Percentiles rank a stretch among this genome's conserved stretches.
These are phyloP conservation scores for Chrysogorgia sp. DNA, from an alignment of 92 coral and sea anemone species.

Conservation along the genomic window DNA sequence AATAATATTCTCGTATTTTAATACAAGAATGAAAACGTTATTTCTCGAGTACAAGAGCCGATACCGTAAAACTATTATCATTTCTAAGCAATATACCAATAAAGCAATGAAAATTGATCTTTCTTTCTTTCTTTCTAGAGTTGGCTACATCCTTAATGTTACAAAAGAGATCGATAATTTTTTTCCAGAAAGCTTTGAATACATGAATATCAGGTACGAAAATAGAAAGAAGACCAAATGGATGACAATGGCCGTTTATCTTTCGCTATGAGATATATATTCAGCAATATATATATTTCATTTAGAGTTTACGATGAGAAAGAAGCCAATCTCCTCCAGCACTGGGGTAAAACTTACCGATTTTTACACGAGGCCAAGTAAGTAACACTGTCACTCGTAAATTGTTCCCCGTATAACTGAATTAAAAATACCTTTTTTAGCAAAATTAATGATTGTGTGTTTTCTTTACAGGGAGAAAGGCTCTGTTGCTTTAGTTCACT, in stretches of 20 bases:
- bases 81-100: no score
- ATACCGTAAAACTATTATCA: no score
- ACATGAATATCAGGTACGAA: conserved; percentile 80
- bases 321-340: conserved; percentile 77
- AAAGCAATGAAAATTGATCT: not conserved
- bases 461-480: conserved; percentile 68
- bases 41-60: no score
- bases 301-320: conserved; percentile 80
- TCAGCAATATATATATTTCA: no score
- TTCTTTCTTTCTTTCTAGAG: conserved; percentile 51
- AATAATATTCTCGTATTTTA: no score
- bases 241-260: no score
- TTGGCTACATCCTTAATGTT: conserved; percentile 86
- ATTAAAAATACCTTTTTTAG: not conserved
- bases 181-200: conserved; percentile 87
- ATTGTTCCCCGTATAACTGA: not conserved
- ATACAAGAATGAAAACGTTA: no score
- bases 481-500: conserved; percentile 85
- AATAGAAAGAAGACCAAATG: not conserved
- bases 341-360: conserved; percentile 88
- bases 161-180: conserved; percentile 96
- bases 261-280: no score
- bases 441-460: not conserved
- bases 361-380: conserved; percentile 88
- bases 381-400: no score